Conservation (phyloP, 2,113 vertebrate species). For the Dolichallabes microphthalmus region DNA sequence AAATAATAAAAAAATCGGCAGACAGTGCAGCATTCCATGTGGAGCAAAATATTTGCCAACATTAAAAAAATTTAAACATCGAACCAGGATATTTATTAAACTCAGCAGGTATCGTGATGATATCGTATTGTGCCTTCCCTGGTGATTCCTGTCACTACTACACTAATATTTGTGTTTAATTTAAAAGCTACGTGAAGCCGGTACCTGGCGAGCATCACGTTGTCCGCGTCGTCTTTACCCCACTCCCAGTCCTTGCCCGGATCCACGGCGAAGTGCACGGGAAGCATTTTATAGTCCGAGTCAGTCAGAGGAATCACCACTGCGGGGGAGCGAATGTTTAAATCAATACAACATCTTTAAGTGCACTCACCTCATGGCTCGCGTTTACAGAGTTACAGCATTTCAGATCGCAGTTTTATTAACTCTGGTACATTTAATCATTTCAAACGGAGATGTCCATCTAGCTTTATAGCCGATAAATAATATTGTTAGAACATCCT, state of each 20-base stretch:
- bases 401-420: neutral
- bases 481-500: neutral
- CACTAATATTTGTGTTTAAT: too few relatives aligned
- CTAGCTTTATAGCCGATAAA: neutral
- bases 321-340: constrained; percentile 50
- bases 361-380: neutral
- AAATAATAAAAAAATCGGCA: too few relatives aligned
- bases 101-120: too few relatives aligned
- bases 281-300: constrained; percentile 94
- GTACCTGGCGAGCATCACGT: constrained; percentile 88
- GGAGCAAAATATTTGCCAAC: too few relatives aligned
- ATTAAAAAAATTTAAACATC: too few relatives aligned
- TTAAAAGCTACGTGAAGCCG: too few relatives aligned
- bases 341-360: neutral
- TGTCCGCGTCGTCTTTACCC: constrained; percentile 89
- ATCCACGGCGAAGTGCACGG: constrained; percentile 94
- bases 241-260: constrained; percentile 95
- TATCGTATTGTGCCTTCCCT: too few relatives aligned
- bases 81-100: too few relatives aligned
- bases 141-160: too few relatives aligned
- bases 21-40: too few relatives aligned
- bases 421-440: neutral
- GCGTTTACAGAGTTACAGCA: neutral
- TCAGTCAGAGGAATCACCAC: constrained; percentile 95
- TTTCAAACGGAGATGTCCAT: neutral